Evolutionary conservation across 2,113 vertebrate genomes (phyloP).

Genomic region (Podiceps cristatus): DNA sequence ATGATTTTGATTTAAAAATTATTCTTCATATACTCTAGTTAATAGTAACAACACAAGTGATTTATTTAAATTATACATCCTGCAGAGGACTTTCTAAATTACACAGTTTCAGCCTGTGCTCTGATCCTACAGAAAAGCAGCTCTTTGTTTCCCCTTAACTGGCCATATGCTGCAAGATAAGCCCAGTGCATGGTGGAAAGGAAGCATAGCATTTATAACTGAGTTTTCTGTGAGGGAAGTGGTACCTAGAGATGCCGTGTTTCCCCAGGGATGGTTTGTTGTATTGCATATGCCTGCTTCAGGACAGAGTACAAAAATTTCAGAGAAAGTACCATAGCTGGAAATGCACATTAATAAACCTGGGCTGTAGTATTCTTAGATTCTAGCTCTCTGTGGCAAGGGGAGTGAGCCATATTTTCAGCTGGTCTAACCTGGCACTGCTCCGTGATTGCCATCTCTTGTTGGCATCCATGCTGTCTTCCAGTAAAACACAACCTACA

Average conservation of each 20-base stretch:
- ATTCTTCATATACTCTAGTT: not conserved
- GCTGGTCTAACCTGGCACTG: not conserved
- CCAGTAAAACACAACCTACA: not conserved
- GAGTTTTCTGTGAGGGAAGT: not conserved
- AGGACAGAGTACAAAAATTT: not conserved
- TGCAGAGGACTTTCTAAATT: not conserved
- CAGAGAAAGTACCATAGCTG: not conserved
- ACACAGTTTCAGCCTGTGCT: not conserved
- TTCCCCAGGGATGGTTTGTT: not conserved
- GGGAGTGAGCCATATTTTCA: not conserved
- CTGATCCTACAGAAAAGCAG: not conserved
- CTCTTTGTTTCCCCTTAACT: not conserved
- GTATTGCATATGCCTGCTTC: not conserved
- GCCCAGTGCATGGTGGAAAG: not conserved
- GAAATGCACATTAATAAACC: not conserved
- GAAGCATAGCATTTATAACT: not conserved
- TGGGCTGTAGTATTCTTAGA: not conserved
- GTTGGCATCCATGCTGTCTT: not conserved
- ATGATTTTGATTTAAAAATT: not conserved
- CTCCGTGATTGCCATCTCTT: not conserved
- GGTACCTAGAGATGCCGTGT: fast-evolving
- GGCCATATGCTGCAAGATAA: not conserved
- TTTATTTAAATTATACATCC: not conserved
- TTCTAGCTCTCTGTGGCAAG: not conserved
- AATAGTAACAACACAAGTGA: not conserved